These are phyloP conservation scores for Catamblyrhynchus diadema DNA, from an alignment of 2,797 vertebrate species.

Conservation along the genomic window DNA sequence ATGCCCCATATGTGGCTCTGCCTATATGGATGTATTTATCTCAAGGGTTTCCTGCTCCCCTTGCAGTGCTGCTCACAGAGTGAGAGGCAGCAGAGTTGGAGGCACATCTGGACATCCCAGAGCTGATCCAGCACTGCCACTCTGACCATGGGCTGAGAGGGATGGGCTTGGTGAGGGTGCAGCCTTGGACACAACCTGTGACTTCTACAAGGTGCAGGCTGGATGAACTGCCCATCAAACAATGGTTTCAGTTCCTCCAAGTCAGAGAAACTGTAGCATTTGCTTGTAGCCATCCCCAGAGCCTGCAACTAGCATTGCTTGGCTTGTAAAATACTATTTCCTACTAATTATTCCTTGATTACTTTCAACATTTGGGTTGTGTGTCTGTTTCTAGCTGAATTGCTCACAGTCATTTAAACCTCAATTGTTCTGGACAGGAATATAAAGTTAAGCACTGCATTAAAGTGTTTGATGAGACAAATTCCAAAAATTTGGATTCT, in stretches of 20 bases:
- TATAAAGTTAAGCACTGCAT: background rate
- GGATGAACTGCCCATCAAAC: background rate
- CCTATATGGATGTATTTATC: fast-evolving
- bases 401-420: background rate
- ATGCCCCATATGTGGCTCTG: background rate
- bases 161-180: background rate
- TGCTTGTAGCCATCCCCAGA: background rate
- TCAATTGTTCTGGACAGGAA: background rate
- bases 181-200: background rate
- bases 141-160: background rate
- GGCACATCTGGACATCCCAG: background rate
- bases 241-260: background rate
- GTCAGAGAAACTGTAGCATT: background rate
- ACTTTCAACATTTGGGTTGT: background rate
- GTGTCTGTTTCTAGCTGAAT: background rate
- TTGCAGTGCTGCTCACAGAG: background rate
- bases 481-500: background rate
- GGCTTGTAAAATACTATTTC: background rate
- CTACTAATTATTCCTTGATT: background rate
- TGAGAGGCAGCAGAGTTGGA: background rate
- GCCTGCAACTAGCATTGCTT: background rate
- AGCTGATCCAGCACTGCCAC: background rate
- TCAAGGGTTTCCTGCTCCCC: background rate
- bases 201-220: background rate
- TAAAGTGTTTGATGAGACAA: background rate